Conservation (phyloP, 2,888 invertebrate species). For the Asteroscopus sphinx region DNA sequence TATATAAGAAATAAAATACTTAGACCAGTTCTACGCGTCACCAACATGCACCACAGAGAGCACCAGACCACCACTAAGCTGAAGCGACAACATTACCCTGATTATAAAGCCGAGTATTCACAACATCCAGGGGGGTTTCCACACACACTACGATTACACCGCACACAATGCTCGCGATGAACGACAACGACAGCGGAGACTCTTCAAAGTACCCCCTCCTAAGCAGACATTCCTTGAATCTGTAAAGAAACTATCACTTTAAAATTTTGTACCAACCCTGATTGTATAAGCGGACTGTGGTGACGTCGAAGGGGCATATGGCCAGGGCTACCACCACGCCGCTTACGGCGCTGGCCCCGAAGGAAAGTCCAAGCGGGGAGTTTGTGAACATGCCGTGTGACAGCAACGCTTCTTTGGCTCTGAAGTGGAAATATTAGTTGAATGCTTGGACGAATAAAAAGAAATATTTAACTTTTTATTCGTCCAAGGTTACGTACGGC, state of each 20-base stretch:
- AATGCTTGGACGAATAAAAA: slow-evolving; percentile 2
- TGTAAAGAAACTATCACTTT: slow-evolving; percentile 66
- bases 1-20: slow-evolving; percentile 15
- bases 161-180: slow-evolving; percentile 93
- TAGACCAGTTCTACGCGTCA: slow-evolving; percentile 15
- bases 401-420: slow-evolving; percentile 79
- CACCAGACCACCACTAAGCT: slow-evolving; percentile 25
- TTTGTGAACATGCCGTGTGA: slow-evolving; percentile 69
- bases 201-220: slow-evolving; percentile 77
- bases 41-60: slow-evolving; percentile 23
- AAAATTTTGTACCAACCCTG: slow-evolving; percentile 91
- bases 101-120: slow-evolving; percentile 96
- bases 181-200: slow-evolving; percentile 91
- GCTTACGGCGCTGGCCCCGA: slow-evolving; percentile 92
- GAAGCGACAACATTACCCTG: slow-evolving; percentile 90
- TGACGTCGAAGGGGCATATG: slow-evolving; percentile 96
- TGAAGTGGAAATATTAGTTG: slow-evolving; percentile 59
- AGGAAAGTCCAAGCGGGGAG: slow-evolving; percentile 79
- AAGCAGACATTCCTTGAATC: slow-evolving; percentile 76
- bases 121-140: slow-evolving; percentile 97
- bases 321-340: slow-evolving; percentile 93
- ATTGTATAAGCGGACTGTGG: slow-evolving; percentile 96
- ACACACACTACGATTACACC: slow-evolving; percentile 93
- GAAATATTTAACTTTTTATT: too few relatives aligned
- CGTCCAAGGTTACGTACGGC: too few relatives aligned